Evolutionary conservation across 2,888 invertebrate species (phyloP).

Genomic region (Cylloceria caligata): DNA sequence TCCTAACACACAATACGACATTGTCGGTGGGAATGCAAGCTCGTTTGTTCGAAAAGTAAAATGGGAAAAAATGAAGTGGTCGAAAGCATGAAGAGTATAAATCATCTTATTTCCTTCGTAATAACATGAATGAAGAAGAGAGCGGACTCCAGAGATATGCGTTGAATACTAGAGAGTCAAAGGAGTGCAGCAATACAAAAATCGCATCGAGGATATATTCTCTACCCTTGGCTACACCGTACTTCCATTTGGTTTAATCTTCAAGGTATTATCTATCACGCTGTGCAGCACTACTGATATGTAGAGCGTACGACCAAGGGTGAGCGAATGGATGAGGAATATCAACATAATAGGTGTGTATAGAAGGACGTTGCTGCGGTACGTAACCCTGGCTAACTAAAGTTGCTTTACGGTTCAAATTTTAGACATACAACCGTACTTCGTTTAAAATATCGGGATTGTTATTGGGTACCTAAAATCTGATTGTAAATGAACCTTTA

Average conservation of each 20-base stretch:
- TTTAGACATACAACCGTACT: too few species aligned
- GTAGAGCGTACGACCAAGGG: conserved; percentile 35
- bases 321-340: conserved; percentile 37
- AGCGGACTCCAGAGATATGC: conserved; percentile 7
- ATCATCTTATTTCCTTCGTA: conserved; percentile 26
- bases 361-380: not conserved
- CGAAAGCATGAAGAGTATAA: not conserved
- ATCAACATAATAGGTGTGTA: conserved; percentile 21
- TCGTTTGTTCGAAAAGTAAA: conserved; percentile 32
- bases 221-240: conserved; percentile 17
- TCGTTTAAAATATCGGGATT: too few species aligned
- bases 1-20: conserved; percentile 68
- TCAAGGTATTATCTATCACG: conserved; percentile 14
- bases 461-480: too few species aligned
- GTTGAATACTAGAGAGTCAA: conserved; percentile 29
- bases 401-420: too few species aligned
- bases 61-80: conserved; percentile 17
- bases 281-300: conserved; percentile 15
- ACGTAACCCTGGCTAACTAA: too few species aligned
- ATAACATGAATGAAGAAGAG: not conserved
- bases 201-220: conserved; percentile 34
- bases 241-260: conserved; percentile 28
- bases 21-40: conserved; percentile 29
- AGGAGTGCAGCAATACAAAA: conserved; percentile 28
- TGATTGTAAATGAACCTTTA: too few species aligned